Conservation (phyloP, 2,888 invertebrate genomes). For the Drosophila incognita region DNA sequence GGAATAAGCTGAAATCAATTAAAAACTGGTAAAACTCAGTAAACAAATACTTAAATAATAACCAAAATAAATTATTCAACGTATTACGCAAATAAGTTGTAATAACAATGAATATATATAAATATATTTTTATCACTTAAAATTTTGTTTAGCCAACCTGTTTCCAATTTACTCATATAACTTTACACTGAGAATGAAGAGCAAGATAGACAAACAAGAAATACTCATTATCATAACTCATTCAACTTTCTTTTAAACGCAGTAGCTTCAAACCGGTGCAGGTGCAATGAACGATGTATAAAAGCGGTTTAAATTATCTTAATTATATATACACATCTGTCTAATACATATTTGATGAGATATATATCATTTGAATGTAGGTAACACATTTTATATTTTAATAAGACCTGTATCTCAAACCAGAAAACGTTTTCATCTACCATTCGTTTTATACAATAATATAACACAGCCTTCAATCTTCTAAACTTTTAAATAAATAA, state of each 20-base stretch:
- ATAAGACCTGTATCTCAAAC: slow-evolving; percentile 34
- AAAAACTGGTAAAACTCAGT: too few species aligned
- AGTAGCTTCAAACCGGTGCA: background rate
- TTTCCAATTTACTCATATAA: background rate
- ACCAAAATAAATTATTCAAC: too few species aligned
- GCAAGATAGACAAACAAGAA: background rate
- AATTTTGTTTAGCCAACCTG: slow-evolving; percentile 3
- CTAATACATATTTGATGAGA: slow-evolving; percentile 10
- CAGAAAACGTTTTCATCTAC: slow-evolving; percentile 28
- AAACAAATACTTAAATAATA: too few species aligned
- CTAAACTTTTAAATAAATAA: slow-evolving; percentile 57
- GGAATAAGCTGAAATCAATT: too few species aligned
- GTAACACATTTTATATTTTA: background rate
- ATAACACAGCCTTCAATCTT: slow-evolving; percentile 5
- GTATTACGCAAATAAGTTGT: background rate
- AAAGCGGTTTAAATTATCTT: slow-evolving; percentile 12
- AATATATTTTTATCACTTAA: background rate
- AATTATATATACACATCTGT: slow-evolving; percentile 3
- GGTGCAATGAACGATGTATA: slow-evolving; percentile 4
- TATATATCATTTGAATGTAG: background rate
- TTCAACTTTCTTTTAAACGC: background rate
- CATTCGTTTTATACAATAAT: slow-evolving; percentile 14
- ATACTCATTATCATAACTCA: background rate
- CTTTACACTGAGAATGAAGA: background rate
- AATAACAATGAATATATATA: background rate